Conservation (phyloP, 2,113 vertebrate species). For the Suncus etruscus region DNA sequence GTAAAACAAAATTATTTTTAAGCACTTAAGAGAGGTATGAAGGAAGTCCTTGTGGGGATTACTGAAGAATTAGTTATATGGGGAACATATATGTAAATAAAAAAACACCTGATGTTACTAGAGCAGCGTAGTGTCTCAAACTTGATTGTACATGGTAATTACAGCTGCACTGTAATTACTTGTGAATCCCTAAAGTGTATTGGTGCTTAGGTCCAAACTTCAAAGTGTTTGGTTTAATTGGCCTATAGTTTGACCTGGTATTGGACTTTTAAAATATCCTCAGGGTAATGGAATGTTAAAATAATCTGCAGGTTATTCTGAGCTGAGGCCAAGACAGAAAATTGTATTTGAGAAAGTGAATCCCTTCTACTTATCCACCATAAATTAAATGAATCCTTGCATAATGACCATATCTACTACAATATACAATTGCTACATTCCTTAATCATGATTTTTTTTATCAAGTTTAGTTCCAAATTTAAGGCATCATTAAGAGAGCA, state of each 20-base stretch:
- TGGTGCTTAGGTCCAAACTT: background rate
- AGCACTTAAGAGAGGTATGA: background rate
- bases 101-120: background rate
- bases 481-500: background rate
- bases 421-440: background rate
- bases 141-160: background rate
- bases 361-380: background rate
- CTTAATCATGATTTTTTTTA: constrained; percentile 52
- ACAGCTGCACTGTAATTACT: background rate
- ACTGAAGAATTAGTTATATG: background rate
- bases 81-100: background rate
- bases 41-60: background rate
- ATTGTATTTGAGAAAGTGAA: background rate
- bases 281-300: background rate
- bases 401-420: background rate
- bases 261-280: background rate
- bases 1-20: background rate
- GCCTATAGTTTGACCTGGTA: background rate
- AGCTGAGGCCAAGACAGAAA: background rate
- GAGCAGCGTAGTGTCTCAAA: background rate
- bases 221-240: constrained; percentile 15
- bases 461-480: constrained; percentile 13
- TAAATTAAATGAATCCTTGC: background rate
- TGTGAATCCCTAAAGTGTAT: background rate
- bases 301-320: background rate